Percentiles rank a stretch among this genome's conserved stretches.
phyloP scores from a whole-genome alignment of 2,113 vertebrate species.

The Scomber japonicus region DNA sequence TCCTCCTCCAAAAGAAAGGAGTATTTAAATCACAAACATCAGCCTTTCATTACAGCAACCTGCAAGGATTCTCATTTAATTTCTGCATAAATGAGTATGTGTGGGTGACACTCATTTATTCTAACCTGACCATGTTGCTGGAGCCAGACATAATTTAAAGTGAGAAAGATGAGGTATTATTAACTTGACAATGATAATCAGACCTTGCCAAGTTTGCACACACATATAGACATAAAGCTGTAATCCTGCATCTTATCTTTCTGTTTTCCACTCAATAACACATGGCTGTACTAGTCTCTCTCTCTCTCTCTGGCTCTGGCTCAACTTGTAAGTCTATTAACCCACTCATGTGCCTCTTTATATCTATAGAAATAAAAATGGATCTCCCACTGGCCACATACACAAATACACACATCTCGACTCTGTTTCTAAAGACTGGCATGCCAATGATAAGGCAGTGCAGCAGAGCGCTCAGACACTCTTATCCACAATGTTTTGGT shows the following conservation, averaged over 20 bases:
- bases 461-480: slow-evolving; percentile 22
- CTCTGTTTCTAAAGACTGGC: slow-evolving; percentile 12
- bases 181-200: slow-evolving; percentile 42
- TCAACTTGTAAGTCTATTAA: slow-evolving; percentile 23
- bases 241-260: slow-evolving; percentile 26
- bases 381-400: slow-evolving; percentile 6
- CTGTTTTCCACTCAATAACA: neutral
- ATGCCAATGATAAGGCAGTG: slow-evolving; percentile 20
- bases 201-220: slow-evolving; percentile 23
- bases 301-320: slow-evolving; percentile 2
- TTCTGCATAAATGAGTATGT: slow-evolving; percentile 1
- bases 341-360: slow-evolving; percentile 35
- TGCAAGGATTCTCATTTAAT: slow-evolving; percentile 7
- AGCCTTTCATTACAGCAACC: slow-evolving; percentile 10
- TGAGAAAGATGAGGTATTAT: slow-evolving; percentile 34
- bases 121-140: slow-evolving; percentile 13
- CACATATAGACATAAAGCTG: slow-evolving; percentile 6
- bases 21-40: slow-evolving; percentile 22
- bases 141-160: slow-evolving; percentile 22
- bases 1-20: neutral
- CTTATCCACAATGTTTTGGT: slow-evolving; percentile 38
- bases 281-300: neutral
- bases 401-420: neutral
- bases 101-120: slow-evolving; percentile 25
- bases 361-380: slow-evolving; percentile 24